A percentile compares a stretch with the other conserved stretches of the same genome.
phyloP scores from a whole-genome alignment of 1,140 invertebrate species.

The Papilio xuthus region DNA sequence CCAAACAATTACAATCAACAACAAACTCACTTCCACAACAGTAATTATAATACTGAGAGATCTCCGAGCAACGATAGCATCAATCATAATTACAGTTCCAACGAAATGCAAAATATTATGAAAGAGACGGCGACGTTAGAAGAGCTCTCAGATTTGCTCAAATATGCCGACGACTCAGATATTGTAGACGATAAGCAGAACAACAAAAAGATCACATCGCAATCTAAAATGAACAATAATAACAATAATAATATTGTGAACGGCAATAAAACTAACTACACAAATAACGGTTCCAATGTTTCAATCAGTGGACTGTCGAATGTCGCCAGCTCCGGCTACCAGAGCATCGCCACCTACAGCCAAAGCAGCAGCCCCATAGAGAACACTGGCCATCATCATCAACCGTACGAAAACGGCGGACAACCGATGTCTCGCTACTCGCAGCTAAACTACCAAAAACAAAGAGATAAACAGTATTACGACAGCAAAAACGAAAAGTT shows the following conservation, averaged over 20 bases:
- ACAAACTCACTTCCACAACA: slow-evolving; percentile 67
- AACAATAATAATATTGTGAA: slow-evolving; percentile 70
- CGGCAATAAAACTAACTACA: slow-evolving; percentile 78
- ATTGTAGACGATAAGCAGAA: slow-evolving; percentile 80
- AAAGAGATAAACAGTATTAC: slow-evolving; percentile 77
- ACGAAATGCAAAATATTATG: slow-evolving; percentile 75
- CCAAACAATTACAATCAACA: slow-evolving; percentile 73
- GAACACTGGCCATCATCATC: slow-evolving; percentile 79
- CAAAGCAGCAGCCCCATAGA: slow-evolving; percentile 95
- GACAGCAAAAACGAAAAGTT: slow-evolving; percentile 78
- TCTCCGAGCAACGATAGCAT: slow-evolving; percentile 75
- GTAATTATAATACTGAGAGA: slow-evolving; percentile 73
- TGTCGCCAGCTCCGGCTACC: slow-evolving; percentile 93
- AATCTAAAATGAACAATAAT: slow-evolving; percentile 70
- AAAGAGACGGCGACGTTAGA: slow-evolving; percentile 84
- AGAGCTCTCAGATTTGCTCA: slow-evolving; percentile 87
- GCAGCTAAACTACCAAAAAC: slow-evolving; percentile 78
- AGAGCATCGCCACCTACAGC: slow-evolving; percentile 94
- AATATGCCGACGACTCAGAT: slow-evolving; percentile 85
- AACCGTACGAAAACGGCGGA: slow-evolving; percentile 72
- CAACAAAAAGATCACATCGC: slow-evolving; percentile 77
- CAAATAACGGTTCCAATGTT: slow-evolving; percentile 86
- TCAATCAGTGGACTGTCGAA: slow-evolving; percentile 92
- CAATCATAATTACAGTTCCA: slow-evolving; percentile 72
- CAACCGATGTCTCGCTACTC: slow-evolving; percentile 77